Evolutionary conservation across 2,797 vertebrate species (phyloP).

Genomic region (Florisuga fusca): DNA sequence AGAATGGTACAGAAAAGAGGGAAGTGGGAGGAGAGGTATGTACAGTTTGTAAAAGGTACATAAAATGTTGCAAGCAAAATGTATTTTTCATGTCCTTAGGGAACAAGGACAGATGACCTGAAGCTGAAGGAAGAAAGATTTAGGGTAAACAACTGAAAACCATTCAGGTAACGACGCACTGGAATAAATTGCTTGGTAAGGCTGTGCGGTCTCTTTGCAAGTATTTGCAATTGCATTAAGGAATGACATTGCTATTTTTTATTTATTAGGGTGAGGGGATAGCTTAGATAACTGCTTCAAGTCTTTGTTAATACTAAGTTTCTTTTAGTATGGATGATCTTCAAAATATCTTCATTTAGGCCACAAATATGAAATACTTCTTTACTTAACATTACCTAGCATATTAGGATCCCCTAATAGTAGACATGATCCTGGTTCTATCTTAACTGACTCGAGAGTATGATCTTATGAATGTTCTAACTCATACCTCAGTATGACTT

Average conservation of each 20-base stretch:
- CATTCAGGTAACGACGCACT: background rate
- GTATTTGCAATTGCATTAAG: background rate
- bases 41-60: background rate
- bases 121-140: background rate
- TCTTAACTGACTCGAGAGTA: background rate
- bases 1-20: background rate
- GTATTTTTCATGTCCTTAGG: too few species aligned
- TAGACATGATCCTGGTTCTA: background rate
- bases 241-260: background rate
- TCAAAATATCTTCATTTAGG: background rate
- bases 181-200: background rate
- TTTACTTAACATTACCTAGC: background rate
- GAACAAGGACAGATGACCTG: background rate
- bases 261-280: background rate
- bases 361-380: background rate
- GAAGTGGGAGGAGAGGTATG: background rate
- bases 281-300: background rate
- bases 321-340: background rate
- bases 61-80: background rate
- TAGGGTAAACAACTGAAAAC: background rate
- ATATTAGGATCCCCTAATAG: background rate
- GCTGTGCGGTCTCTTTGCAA: background rate
- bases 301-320: background rate
- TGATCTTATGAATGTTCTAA: background rate
- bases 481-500: background rate